A percentile compares a stretch with the other conserved stretches of the same genome.
These are phyloP conservation scores for Anser brachyrhynchus DNA, from an alignment of 2,113 vertebrate genomes.

Conservation along the genomic window DNA sequence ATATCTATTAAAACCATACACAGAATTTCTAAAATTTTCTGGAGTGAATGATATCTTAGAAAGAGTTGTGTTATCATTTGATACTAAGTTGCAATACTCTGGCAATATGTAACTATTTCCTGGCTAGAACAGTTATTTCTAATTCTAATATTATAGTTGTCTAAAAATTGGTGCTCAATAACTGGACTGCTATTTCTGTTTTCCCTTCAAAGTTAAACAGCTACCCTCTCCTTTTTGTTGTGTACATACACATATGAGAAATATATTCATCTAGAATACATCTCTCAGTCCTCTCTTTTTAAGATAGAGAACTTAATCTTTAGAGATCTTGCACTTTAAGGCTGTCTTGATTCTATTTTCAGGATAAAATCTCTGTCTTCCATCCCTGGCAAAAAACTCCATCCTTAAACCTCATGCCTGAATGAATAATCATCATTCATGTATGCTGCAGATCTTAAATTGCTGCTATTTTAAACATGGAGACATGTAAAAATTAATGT, in stretches of 20 bases:
- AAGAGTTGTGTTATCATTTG: neutral
- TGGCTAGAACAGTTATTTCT: neutral
- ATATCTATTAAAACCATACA: neutral
- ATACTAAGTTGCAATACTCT: neutral
- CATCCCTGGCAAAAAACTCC: neutral
- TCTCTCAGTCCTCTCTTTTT: neutral
- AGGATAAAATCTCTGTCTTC: neutral
- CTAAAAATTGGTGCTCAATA: neutral
- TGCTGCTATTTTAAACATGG: neutral
- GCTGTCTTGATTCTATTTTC: slow-evolving; percentile 2
- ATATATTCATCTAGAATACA: neutral
- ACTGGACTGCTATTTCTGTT: neutral
- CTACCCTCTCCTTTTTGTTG: neutral
- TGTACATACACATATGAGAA: neutral
- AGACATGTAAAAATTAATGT: neutral
- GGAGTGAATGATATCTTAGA: neutral
- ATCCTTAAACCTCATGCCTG: neutral
- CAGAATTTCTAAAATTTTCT: neutral
- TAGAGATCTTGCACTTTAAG: neutral
- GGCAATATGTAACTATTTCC: neutral
- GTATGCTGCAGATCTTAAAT: neutral
- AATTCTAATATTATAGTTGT: neutral
- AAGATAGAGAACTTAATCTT: slow-evolving; percentile 16
- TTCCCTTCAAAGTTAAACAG: neutral
- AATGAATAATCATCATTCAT: neutral